A percentile compares a stretch with the other conserved stretches of the same genome.
phyloP scores from a whole-genome alignment of 2,113 vertebrate species.

The Elanoides forficatus region DNA sequence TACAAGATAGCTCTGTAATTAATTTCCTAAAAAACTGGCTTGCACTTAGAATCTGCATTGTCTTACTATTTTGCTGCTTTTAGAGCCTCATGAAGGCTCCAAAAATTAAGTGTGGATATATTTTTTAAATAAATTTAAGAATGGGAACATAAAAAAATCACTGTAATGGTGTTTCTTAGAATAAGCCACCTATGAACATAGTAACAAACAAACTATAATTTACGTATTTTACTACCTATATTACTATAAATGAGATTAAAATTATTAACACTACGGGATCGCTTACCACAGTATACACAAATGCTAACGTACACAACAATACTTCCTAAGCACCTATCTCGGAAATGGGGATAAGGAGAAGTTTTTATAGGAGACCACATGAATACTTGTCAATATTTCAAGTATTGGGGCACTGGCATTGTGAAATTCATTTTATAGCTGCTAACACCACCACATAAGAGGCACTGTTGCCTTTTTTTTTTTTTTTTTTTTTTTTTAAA shows the following conservation, averaged over 20 bases:
- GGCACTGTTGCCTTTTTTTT: neutral
- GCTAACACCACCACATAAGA: neutral
- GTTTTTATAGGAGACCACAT: neutral
- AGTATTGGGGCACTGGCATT: neutral
- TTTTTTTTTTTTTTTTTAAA: neutral
- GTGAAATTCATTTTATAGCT: neutral
- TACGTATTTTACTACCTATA: neutral
- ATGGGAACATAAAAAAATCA: neutral
- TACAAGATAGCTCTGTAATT: neutral
- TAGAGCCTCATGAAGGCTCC: neutral
- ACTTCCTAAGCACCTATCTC: neutral
- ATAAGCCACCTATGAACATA: neutral
- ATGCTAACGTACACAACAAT: neutral
- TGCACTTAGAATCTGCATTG: neutral
- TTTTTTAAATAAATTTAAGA: neutral
- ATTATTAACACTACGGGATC: neutral
- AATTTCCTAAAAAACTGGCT: neutral
- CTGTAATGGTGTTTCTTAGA: neutral
- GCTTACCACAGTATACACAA: neutral
- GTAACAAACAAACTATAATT: neutral
- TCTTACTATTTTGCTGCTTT: neutral
- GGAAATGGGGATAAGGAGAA: neutral
- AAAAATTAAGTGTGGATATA: neutral
- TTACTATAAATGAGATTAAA: neutral
- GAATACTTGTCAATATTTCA: neutral